phyloP scores from a whole-genome alignment of 2,113 vertebrate species.

The Cepphus grylle region DNA sequence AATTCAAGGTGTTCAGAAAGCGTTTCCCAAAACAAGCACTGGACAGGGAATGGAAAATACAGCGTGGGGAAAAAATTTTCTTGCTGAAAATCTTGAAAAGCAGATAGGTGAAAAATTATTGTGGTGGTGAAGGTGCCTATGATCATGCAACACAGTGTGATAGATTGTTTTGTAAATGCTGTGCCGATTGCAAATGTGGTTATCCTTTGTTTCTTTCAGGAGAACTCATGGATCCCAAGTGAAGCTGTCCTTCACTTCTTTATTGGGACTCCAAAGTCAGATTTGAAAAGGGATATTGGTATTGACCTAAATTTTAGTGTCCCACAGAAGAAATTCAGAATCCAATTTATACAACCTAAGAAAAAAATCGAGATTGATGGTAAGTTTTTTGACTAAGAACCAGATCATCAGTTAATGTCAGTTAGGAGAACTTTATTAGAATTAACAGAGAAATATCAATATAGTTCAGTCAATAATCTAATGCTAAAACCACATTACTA shows the following conservation, averaged over 20 bases:
- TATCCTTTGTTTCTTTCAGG: slow-evolving; percentile 57
- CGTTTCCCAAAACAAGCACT: not conserved
- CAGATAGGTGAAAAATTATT: not conserved
- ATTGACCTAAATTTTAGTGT: slow-evolving; percentile 78
- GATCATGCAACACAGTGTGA: not conserved
- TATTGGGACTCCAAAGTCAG: slow-evolving; percentile 81
- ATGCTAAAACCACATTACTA: not conserved
- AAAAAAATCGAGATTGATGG: slow-evolving; percentile 81
- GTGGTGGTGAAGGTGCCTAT: not conserved
- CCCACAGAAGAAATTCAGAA: slow-evolving; percentile 66
- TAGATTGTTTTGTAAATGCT: not conserved
- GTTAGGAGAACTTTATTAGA: not conserved
- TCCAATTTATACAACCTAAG: slow-evolving; percentile 79
- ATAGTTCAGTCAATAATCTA: not conserved
- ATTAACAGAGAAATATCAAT: not conserved
- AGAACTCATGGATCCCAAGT: slow-evolving; percentile 78
- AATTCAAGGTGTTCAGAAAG: not conserved
- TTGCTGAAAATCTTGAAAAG: not conserved
- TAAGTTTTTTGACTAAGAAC: slow-evolving; percentile 18
- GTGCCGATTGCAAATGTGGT: not conserved
- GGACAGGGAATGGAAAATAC: not conserved
- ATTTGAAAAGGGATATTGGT: slow-evolving; percentile 79
- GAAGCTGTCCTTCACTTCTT: slow-evolving; percentile 81
- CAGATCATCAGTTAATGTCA: not conserved
- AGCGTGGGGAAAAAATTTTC: not conserved